These are phyloP conservation scores for Drosophila fuyamai DNA, from an alignment of 1,140 invertebrate genomes.

Conservation along the genomic window DNA sequence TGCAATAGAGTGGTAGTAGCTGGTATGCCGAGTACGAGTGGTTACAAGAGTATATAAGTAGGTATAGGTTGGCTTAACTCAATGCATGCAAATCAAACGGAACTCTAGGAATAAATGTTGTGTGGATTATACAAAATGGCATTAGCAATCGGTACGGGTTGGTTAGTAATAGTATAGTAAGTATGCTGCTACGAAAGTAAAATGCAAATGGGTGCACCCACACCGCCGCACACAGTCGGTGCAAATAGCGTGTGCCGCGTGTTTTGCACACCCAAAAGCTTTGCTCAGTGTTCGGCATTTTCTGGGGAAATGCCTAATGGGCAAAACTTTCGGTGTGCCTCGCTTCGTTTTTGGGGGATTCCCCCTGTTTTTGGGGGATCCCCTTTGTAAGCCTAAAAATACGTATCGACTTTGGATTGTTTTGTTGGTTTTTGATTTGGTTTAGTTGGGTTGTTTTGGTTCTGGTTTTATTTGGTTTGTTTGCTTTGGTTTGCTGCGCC, in stretches of 20 bases:
- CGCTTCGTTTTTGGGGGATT: conserved; percentile 32
- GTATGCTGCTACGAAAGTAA: conserved; percentile 60
- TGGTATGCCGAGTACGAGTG: conserved; percentile 54
- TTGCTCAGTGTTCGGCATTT: conserved; percentile 54
- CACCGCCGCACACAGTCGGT: conserved; percentile 24
- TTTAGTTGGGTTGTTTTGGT: conserved; percentile 48
- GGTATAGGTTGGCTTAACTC: conserved; percentile 59
- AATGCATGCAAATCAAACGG: conserved; percentile 75
- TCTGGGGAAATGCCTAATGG: conserved; percentile 41
- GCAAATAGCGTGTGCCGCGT: conserved; percentile 29
- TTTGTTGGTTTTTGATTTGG: conserved; percentile 60
- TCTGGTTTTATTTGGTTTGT: conserved; percentile 22
- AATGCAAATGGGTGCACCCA: conserved; percentile 49
- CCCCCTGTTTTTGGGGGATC: conserved; percentile 5
- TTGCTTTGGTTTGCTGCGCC: conserved; percentile 47
- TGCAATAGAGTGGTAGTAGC: conserved; percentile 61
- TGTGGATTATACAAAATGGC: conserved; percentile 57
- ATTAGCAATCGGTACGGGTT: conserved; percentile 63
- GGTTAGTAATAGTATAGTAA: conserved; percentile 61
- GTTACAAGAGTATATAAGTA: conserved; percentile 48
- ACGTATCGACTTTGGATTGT: conserved; percentile 85
- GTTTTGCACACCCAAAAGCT: conserved; percentile 65
- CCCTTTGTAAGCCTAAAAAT: conserved; percentile 82
- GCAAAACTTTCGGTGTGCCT: conserved; percentile 66
- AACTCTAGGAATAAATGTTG: conserved; percentile 68